A percentile compares a stretch with the other conserved stretches of the same genome.
Evolutionary conservation across 2,797 vertebrate species (phyloP).

Genomic region (Eulemur rubriventer): DNA sequence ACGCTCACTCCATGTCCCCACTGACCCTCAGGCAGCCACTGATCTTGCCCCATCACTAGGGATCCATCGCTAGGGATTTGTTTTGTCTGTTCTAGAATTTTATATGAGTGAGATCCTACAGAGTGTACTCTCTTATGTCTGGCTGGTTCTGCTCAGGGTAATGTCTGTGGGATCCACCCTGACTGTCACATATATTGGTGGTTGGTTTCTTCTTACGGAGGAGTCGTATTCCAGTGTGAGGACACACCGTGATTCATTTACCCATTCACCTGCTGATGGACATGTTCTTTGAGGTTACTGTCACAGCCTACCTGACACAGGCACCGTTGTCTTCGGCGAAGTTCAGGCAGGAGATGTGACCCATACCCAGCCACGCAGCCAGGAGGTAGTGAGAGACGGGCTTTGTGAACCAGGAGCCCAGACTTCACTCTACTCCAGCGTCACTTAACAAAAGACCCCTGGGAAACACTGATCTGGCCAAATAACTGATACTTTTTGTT

Average conservation of each 20-base stretch:
- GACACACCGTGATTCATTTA: no score
- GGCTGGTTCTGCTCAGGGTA: background rate
- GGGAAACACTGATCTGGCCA: background rate
- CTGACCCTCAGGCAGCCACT: background rate
- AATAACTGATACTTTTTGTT: background rate
- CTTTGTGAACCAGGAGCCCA: no score
- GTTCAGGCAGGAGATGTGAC: background rate
- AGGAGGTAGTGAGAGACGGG: no score
- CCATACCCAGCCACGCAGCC: rapidly evolving
- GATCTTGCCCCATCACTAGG: background rate
- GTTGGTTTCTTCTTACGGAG: background rate
- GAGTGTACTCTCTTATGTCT: background rate
- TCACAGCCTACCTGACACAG: background rate
- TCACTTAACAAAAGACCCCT: background rate
- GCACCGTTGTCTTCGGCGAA: background rate
- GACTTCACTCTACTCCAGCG: background rate
- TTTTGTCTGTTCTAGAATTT: background rate
- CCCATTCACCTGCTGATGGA: background rate
- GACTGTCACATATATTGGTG: rapidly evolving
- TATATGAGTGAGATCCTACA: background rate
- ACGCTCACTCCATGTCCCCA: background rate
- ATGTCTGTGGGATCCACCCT: background rate
- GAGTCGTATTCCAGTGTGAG: background rate
- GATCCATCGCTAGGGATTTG: background rate
- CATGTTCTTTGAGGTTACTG: background rate